Evolutionary conservation across 2,797 vertebrate genomes (phyloP).

Genomic region (Darevskia mixta): DNA sequence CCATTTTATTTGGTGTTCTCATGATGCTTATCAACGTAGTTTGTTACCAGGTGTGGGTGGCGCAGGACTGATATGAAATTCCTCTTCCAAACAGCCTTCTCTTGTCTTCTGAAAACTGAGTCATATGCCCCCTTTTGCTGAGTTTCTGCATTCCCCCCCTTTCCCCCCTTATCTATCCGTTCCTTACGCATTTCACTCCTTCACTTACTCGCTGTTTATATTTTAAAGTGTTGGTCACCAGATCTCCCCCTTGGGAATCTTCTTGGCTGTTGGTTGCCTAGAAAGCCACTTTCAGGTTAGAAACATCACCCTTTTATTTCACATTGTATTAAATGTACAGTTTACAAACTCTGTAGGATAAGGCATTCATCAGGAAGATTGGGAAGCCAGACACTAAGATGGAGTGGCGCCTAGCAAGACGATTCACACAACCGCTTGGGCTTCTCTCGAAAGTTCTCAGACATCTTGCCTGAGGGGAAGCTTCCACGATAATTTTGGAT

Average conservation of each 20-base stretch:
- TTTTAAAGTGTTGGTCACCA: constrained; percentile 32
- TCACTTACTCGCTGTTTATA: constrained; percentile 13
- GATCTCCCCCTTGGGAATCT: constrained; percentile 46
- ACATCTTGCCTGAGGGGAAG: background rate
- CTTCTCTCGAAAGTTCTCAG: constrained; percentile 1
- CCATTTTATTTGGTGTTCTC: constrained; percentile 41
- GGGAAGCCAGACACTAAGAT: constrained; percentile 43
- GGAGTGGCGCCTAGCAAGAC: constrained; percentile 35
- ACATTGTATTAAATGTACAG: constrained; percentile 47
- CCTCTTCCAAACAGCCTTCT: constrained; percentile 27
- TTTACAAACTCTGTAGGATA: constrained; percentile 48
- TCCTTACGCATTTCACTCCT: background rate
- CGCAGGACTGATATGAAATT: constrained; percentile 33
- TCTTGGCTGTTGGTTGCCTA: constrained; percentile 6
- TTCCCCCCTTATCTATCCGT: background rate
- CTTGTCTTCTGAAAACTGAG: constrained; percentile 17
- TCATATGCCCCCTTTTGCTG: background rate
- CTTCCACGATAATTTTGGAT: background rate
- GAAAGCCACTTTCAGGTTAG: constrained; percentile 45
- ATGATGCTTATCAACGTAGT: constrained; percentile 37
- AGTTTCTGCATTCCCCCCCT: background rate
- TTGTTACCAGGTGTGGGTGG: constrained; percentile 39
- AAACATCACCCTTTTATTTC: constrained; percentile 7
- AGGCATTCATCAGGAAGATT: constrained; percentile 50
- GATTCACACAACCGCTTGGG: constrained; percentile 40